phyloP scores from a whole-genome alignment of 2,797 vertebrate species.

The Apogon talboti region DNA sequence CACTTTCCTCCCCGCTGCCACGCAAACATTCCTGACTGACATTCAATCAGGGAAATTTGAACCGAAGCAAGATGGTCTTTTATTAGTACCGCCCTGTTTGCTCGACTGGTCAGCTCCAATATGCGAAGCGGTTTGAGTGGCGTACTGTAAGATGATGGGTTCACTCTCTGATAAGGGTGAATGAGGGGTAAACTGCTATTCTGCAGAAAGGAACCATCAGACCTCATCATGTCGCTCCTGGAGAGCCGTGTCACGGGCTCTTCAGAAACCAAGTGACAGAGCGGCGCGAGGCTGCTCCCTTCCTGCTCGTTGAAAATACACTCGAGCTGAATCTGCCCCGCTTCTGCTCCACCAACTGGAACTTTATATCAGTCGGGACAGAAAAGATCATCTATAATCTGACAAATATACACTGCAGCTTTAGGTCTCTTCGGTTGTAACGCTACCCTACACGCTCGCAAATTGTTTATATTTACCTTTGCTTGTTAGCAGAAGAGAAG shows the following conservation, averaged over 20 bases:
- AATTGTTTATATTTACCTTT: constrained; percentile 53
- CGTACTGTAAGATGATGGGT: constrained; percentile 73
- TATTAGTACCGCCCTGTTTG: constrained; percentile 84
- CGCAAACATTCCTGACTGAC: constrained; percentile 87
- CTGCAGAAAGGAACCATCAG: constrained; percentile 85
- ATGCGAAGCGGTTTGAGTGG: constrained; percentile 72
- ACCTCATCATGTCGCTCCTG: constrained; percentile 82
- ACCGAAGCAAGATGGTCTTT: constrained; percentile 85
- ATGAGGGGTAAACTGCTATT: constrained; percentile 85
- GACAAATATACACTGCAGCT: constrained; percentile 61
- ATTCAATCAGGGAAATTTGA: constrained; percentile 88
- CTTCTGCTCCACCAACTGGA: constrained; percentile 72
- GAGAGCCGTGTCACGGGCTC: constrained; percentile 78
- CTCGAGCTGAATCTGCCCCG: constrained; percentile 44
- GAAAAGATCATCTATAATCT: constrained; percentile 68
- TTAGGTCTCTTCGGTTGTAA: constrained; percentile 55
- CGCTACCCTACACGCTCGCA: constrained; percentile 21
- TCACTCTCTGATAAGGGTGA: constrained; percentile 80
- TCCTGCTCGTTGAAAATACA: constrained; percentile 51
- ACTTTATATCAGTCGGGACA: constrained; percentile 64
- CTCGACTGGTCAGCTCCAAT: constrained; percentile 84
- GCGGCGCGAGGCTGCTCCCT: constrained; percentile 47
- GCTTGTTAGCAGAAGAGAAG: constrained; percentile 43
- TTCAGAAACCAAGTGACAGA: constrained; percentile 76
- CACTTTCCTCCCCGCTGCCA: constrained; percentile 74